These are phyloP conservation scores for Idaea straminata DNA, from an alignment of 2,888 invertebrate species.

Conservation along the genomic window DNA sequence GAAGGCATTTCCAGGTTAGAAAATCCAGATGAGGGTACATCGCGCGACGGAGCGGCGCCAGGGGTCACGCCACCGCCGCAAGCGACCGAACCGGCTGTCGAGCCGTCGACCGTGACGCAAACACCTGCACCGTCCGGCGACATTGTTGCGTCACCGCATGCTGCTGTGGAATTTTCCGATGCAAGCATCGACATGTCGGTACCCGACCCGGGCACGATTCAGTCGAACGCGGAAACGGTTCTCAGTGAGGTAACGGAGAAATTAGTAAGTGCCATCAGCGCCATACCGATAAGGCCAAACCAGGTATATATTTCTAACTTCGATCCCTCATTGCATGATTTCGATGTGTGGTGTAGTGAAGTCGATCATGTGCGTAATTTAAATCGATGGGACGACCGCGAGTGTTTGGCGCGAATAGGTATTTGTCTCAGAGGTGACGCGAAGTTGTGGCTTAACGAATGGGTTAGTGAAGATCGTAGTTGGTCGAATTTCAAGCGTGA, in stretches of 20 bases:
- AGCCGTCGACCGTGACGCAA: not conserved
- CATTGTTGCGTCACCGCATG: not conserved
- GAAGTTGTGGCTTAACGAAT: constrained; percentile 22
- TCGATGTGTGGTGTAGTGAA: not conserved
- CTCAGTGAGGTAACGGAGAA: not conserved
- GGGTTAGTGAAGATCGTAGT: constrained; percentile 23
- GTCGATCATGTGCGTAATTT: constrained; percentile 14
- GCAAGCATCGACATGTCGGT: not conserved
- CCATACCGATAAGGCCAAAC: not conserved
- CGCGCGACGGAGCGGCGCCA: not conserved
- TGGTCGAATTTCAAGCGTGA: constrained; percentile 30
- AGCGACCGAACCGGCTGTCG: not conserved
- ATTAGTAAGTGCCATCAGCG: constrained; percentile 1
- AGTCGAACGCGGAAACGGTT: not conserved
- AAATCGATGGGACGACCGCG: constrained; percentile 22
- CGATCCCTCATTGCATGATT: not conserved
- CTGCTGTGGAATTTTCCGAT: not conserved
- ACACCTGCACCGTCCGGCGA: not conserved
- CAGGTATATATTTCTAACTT: not conserved
- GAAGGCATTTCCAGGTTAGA: not conserved
- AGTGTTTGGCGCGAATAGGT: constrained; percentile 23
- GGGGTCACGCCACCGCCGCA: not conserved
- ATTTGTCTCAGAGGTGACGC: constrained; percentile 25
- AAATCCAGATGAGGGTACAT: not conserved
- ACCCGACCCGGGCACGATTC: not conserved